Conservation (phyloP, 2,113 vertebrate species). For the Callithrix jacchus region DNA sequence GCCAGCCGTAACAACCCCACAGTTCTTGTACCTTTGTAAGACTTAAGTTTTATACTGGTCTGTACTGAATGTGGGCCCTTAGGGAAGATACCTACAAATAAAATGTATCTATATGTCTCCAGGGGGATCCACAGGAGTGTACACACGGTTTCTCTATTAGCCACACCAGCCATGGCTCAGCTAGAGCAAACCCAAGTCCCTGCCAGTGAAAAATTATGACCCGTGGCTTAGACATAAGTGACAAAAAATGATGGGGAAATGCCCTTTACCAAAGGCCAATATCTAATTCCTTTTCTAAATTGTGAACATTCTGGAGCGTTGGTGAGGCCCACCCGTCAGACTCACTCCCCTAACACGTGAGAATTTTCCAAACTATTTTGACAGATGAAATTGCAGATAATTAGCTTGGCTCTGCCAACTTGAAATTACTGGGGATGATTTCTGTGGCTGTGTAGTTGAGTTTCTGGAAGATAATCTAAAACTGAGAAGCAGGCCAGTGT, state of each 20-base stretch:
- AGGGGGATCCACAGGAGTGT: accelerated
- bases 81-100: background rate
- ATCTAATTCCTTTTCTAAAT: background rate
- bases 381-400: constrained; percentile 73
- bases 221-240: background rate
- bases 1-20: accelerated
- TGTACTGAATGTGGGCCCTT: background rate
- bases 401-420: constrained; percentile 64
- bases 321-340: background rate
- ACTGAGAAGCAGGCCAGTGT: background rate
- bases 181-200: background rate
- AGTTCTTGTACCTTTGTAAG: background rate
- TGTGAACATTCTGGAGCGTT: background rate
- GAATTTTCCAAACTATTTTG: constrained; percentile 61
- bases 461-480: constrained; percentile 53
- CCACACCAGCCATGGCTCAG: background rate
- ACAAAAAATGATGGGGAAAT: background rate
- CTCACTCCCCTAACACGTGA: background rate
- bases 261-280: background rate
- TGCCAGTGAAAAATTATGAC: background rate
- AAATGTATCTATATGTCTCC: background rate
- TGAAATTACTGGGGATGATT: constrained; percentile 63
- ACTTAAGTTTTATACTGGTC: background rate
- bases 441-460: constrained; percentile 47
- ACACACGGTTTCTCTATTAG: background rate